phyloP scores from a whole-genome alignment of 2,113 vertebrate genomes.

The Rhynchopsitta pachyrhyncha region DNA sequence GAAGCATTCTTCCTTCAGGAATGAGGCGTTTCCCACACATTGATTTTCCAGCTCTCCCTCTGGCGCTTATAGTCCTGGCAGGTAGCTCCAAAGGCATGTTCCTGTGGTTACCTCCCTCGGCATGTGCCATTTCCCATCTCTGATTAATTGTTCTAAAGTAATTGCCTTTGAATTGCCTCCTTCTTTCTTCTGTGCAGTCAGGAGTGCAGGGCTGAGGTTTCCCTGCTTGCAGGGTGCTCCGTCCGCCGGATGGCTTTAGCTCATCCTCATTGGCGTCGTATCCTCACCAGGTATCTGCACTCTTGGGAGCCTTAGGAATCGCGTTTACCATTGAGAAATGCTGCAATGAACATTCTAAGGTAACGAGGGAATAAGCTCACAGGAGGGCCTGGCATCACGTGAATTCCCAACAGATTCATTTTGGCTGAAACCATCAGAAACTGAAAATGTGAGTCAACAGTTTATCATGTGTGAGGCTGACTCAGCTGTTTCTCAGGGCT shows the following conservation, averaged over 20 bases:
- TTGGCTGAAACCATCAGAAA: background rate
- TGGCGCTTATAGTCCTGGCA: background rate
- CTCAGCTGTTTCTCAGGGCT: background rate
- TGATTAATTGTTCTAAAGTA: background rate
- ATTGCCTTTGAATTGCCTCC: background rate
- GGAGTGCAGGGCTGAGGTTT: background rate
- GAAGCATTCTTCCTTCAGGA: background rate
- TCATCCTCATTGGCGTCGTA: fast-evolving
- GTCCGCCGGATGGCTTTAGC: background rate
- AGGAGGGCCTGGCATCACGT: background rate
- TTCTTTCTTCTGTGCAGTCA: background rate
- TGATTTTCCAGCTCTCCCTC: background rate
- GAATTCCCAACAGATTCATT: background rate
- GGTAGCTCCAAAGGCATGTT: background rate
- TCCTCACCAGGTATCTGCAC: background rate
- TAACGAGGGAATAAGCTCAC: background rate
- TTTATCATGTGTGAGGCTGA: fast-evolving
- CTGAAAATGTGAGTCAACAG: background rate
- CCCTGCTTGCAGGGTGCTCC: background rate
- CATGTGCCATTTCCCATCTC: background rate
- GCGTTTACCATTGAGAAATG: background rate
- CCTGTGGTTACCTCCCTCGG: background rate
- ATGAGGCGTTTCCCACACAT: background rate
- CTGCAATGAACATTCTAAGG: background rate
- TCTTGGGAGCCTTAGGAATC: background rate